A percentile compares a stretch with the other conserved stretches of the same genome.
phyloP scores from a whole-genome alignment of 92 coral and sea anemone genomes.

The Bergia sp. region DNA sequence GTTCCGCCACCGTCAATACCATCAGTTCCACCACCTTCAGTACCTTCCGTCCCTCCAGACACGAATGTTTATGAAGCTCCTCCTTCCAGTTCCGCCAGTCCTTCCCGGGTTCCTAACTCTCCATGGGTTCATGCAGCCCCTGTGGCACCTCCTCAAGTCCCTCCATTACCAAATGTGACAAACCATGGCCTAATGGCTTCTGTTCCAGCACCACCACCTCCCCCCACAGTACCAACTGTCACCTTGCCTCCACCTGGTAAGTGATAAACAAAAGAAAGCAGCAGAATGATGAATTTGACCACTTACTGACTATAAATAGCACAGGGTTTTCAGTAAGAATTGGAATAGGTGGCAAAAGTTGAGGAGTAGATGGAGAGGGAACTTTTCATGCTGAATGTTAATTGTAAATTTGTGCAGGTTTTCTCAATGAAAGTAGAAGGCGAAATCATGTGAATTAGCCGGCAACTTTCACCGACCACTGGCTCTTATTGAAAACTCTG shows the following conservation, averaged over 20 bases:
- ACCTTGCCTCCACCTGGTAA: conserved; percentile 42
- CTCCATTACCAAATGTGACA: conserved; percentile 50
- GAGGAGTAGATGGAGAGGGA: too few species aligned
- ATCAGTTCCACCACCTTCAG: conserved; percentile 90
- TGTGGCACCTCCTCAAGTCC: conserved; percentile 42
- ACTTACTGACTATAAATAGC: too few species aligned
- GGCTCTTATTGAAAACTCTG: too few species aligned
- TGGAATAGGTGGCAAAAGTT: too few species aligned
- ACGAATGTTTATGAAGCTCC: conserved; percentile 62
- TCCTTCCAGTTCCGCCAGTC: conserved; percentile 43
- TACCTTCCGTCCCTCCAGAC: conserved; percentile 83
- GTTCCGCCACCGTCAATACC: conserved; percentile 73
- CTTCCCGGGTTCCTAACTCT: conserved; percentile 65
- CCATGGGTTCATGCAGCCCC: conserved; percentile 40
- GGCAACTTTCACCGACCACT: too few species aligned
- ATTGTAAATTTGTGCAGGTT: too few species aligned
- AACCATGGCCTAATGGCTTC: conserved; percentile 57
- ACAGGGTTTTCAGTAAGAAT: too few species aligned
- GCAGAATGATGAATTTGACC: too few species aligned
- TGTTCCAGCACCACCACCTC: conserved; percentile 73
- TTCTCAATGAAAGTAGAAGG: too few species aligned
- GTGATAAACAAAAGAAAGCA: not conserved
- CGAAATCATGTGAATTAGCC: too few species aligned
- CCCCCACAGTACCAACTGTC: conserved; percentile 75
- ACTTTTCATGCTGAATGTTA: too few species aligned